Evolutionary conservation across 2,888 invertebrate species (phyloP), one percentile per base, ranked within the genome.

Genomic region (Pyrocoelia pectoralis): DNA sequence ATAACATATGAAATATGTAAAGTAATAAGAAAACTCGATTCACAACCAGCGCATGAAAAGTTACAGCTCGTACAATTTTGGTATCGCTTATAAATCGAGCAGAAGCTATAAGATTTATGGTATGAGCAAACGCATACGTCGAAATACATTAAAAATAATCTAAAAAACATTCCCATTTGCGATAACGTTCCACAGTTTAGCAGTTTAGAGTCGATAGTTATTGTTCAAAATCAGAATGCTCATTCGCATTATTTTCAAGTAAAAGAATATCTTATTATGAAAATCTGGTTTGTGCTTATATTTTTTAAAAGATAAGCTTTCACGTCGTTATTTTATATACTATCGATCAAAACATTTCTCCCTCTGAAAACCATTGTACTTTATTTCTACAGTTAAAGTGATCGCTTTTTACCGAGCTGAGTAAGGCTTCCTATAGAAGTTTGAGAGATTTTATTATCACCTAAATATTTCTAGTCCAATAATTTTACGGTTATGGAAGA

Each of bases 401-500:
- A 56, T 56, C 56, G 46, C 24, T 24, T 56, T 51, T 41, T 57
- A 38, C 18, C 51, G 33, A 24, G 57, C 57, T 57, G 57, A 57
- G 40, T 57, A 38, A 17, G 51, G 29, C 24, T 28, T 51, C 43
- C 10, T 41, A 17, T 28, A 28, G 48, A 55, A 60, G 53, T 60
- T 59, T 53, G 24, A 29, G 19, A 51, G 56, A 57, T 57, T 57
- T 57, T 54, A 62, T 53, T 57, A 56, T 56, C 48, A 53, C 46
- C 53, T 49, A 58, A 58, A 58, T 59, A 63, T 58, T 63, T 63
- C 58, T 63, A 51, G 55, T 58, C 28, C 64, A 64, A 64, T 64
- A 64, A 64, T 64, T 64, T 64, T 60, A 64, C 56, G 64, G 64
- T 64, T 52, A 60, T 60, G 46, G 60, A 64, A 64, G 43, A 56